phyloP scores from a whole-genome alignment of 1,140 invertebrate genomes.

The Steinernema khuongi region DNA sequence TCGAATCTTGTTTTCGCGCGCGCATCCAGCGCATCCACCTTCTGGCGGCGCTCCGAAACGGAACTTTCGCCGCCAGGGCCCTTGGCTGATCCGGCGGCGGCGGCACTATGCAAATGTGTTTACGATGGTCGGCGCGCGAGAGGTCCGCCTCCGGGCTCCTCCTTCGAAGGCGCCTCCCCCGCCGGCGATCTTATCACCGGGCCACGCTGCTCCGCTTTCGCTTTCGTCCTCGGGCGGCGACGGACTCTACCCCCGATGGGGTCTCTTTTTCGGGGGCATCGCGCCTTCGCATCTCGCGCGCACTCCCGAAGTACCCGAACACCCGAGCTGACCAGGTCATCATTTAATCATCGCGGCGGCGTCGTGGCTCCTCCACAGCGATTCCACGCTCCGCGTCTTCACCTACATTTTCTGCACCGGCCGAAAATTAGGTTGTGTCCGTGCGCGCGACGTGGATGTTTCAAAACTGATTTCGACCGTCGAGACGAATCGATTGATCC shows the following conservation, averaged over 20 bases:
- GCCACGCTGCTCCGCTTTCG: not conserved
- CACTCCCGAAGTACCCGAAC: not conserved
- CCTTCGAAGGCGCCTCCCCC: too few relatives aligned
- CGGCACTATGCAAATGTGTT: constrained; percentile 1
- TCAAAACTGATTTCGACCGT: constrained; percentile 14
- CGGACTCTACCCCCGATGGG: not conserved
- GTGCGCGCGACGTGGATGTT: constrained; percentile 11
- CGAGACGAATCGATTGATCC: not conserved
- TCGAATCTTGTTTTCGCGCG: constrained; percentile 7
- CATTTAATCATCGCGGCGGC: not conserved
- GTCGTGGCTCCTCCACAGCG: constrained; percentile 13
- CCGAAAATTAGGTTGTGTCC: constrained; percentile 16
- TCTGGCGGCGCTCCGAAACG: constrained; percentile 2
- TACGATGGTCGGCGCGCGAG: not conserved
- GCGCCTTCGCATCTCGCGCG: constrained; percentile 2
- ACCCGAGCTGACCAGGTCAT: constrained; percentile 10
- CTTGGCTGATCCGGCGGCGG: too few relatives aligned
- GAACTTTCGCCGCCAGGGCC: constrained; percentile 14
- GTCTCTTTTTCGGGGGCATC: constrained; percentile 15
- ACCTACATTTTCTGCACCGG: constrained; percentile 13
- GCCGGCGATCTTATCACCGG: constrained; percentile 8
- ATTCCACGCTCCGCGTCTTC: not conserved
- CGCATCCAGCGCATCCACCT: constrained; percentile 16
- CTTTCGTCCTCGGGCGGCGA: not conserved
- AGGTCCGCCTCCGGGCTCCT: not conserved